phyloP scores from a whole-genome alignment of 2,797 vertebrate species.

The Sebastolobus altivelis region DNA sequence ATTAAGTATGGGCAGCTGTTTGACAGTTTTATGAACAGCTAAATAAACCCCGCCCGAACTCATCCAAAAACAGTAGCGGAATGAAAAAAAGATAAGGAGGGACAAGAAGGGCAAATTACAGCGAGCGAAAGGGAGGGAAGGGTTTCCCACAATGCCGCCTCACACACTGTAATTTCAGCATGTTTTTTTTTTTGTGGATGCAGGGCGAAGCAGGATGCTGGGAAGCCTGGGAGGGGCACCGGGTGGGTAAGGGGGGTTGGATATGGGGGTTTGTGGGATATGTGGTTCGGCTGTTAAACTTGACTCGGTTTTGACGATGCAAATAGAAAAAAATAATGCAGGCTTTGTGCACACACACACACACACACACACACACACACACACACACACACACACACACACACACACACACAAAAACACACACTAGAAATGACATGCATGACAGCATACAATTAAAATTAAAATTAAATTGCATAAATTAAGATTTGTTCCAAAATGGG shows the following conservation, averaged over 20 bases:
- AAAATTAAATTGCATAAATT: conserved; percentile 6
- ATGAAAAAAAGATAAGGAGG: conserved; percentile 61
- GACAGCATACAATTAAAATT: background rate
- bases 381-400: background rate
- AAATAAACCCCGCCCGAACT: conserved; percentile 42
- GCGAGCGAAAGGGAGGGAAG: conserved; percentile 39
- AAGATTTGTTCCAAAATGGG: background rate
- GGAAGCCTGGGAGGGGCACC: conserved; percentile 71
- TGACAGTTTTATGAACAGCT: conserved; percentile 68
- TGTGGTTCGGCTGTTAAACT: conserved; percentile 64
- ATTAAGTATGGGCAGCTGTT: conserved; percentile 62
- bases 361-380: conserved; percentile 1
- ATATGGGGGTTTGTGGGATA: conserved; percentile 56
- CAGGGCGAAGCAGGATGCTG: conserved; percentile 65
- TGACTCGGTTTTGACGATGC: conserved; percentile 56
- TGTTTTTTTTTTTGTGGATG: conserved; percentile 27
- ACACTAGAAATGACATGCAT: conserved; percentile 1
- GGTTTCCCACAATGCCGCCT: conserved; percentile 57
- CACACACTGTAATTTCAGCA: conserved; percentile 68
- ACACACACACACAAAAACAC: background rate
- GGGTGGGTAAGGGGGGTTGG: conserved; percentile 39
- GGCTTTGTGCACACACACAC: background rate
- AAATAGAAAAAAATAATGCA: conserved; percentile 41
- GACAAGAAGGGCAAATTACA: conserved; percentile 31
- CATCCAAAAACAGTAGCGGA: conserved; percentile 47